These are phyloP conservation scores for Adela reaumurella DNA, from an alignment of 2,888 invertebrate genomes.

Conservation along the genomic window DNA sequence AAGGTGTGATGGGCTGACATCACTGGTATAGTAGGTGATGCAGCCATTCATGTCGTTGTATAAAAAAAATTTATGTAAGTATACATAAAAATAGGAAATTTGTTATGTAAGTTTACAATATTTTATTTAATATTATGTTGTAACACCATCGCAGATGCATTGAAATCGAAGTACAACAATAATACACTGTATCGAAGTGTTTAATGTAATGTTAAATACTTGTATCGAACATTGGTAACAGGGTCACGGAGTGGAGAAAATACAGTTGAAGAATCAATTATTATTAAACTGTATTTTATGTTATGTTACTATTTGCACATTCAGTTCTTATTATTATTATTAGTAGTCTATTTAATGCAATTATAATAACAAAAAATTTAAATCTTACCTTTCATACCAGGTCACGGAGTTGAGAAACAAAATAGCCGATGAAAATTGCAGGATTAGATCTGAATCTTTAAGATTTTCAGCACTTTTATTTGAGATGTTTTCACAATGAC, in stretches of 20 bases:
- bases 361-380: background rate
- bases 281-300: background rate
- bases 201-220: too few species aligned
- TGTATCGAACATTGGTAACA: background rate
- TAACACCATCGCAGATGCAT: background rate
- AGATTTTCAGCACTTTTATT: background rate
- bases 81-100: background rate
- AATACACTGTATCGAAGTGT: background rate
- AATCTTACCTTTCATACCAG: background rate
- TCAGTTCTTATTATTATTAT: background rate
- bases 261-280: background rate
- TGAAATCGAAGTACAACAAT: background rate
- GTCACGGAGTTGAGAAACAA: conserved; percentile 1
- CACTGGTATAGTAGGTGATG: too few species aligned
- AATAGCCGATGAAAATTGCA: background rate
- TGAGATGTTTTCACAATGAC: background rate
- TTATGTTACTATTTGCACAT: background rate
- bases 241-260: conserved; percentile 1
- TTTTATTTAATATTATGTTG: background rate
- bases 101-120: background rate
- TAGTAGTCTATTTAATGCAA: background rate
- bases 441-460: background rate
- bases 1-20: too few species aligned
- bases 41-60: background rate
- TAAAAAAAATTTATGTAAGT: background rate